Evolutionary conservation across 2,113 vertebrate genomes (phyloP), one percentile per base, ranked within the genome.

Genomic region (Brachionichthys hirsutus): DNA sequence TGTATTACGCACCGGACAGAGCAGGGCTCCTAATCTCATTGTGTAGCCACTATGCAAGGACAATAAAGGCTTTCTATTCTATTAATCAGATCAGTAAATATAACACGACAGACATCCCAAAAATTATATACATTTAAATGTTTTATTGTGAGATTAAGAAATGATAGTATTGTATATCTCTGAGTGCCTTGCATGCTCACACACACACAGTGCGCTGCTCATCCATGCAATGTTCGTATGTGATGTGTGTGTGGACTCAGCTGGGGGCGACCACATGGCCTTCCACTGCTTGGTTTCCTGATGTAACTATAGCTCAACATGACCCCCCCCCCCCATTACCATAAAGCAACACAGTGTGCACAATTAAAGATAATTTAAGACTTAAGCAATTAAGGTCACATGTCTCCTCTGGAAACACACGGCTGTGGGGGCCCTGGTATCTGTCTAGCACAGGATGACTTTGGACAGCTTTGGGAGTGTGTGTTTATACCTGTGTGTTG

Each of bases 291-390:
- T 71, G 62, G 83, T 76, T 81, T 82, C 61, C 55, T 90, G 82
- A 73, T 72, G 73, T 78, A 87, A 78, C 85, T 56, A 83, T 76
- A 74, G 79, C 68, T 69, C 70, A 38, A 62, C 61, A 16, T 81
- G 82, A 73, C 69, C 71, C 45, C 71, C 71, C 45, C 59, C 1
- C 22, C 50, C 51, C 42, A 85, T 79, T 76, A 86, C 86, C 83
- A 84, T 82, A 90, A 87, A 78, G 86, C 76, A 80, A 89, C 90
- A 89, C 78, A 86, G 82, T 54, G 36, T 59, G 78, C 56, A 88
- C 88, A 93, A 92, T 92, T 92, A 93, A 92, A 92, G 83, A 85
- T 91, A 90, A 92, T 92, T 94, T 92, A 89, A 90, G 88, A 91
- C 69, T 90, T 90, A 91, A 87, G 86, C 90, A 92, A 91, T 92